A percentile compares a stretch with the other conserved stretches of the same genome.
phyloP scores from a whole-genome alignment of 2,797 vertebrate genomes.

The Apodemus agrarius region DNA sequence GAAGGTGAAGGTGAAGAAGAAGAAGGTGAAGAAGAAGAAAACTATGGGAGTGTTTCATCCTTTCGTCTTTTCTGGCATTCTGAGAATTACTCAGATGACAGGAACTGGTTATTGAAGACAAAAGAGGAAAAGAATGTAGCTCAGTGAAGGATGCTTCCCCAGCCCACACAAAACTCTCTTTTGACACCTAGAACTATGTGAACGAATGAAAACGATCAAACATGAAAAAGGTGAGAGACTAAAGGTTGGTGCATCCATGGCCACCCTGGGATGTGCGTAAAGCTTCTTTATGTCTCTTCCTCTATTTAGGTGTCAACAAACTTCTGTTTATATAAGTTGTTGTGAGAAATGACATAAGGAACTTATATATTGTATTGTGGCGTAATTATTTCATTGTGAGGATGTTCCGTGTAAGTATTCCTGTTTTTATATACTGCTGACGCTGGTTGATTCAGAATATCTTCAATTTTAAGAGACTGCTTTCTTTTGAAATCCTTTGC shows the following conservation, averaged over 20 bases:
- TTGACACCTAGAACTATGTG: not conserved
- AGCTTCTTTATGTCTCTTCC: not conserved
- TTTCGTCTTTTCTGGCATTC: not conserved
- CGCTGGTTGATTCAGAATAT: not conserved
- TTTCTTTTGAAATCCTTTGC: conserved; percentile 32
- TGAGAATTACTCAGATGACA: not conserved
- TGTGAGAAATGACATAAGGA: not conserved
- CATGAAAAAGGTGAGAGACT: not conserved
- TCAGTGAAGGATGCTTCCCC: not conserved
- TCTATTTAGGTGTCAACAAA: not conserved
- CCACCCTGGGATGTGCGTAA: not conserved
- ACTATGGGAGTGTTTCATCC: conserved; percentile 11
- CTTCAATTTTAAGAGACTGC: conserved; percentile 43
- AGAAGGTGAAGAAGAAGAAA: too few relatives aligned
- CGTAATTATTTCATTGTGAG: not conserved
- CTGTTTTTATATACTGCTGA: conserved; percentile 55
- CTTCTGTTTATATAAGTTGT: not conserved
- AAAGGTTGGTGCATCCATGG: not conserved
- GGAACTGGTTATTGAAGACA: not conserved
- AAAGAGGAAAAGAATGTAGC: not conserved
- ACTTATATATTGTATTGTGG: not conserved
- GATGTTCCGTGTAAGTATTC: not conserved
- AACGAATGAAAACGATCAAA: not conserved
- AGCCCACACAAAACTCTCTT: not conserved
- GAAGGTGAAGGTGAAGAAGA: too few relatives aligned